Evolutionary conservation across 2,888 invertebrate species (phyloP), one percentile per base, ranked within the genome.

Genomic region (Drosophila borborema): DNA sequence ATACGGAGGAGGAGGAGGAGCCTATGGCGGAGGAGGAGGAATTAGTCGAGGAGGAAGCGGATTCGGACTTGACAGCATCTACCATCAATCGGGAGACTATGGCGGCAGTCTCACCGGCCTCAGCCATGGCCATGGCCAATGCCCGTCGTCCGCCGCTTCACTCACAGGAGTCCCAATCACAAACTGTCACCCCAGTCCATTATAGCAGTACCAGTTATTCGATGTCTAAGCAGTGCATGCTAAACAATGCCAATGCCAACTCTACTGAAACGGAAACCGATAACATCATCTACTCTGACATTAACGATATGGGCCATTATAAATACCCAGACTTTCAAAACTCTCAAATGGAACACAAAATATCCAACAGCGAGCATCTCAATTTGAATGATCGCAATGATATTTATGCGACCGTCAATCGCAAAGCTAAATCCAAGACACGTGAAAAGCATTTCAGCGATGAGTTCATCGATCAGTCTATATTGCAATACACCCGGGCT

Each of bases 31-130:
- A 91, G 90, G 92, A 90, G 86, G 90, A 88, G 91, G 92, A 91
- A 88, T 91, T 92, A 86, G 92, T 82, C 82, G 92, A 90, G 89
- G 92, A 91, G 91, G 92, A 91, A 92, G 92, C 82, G 93, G 92
- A 92, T 91, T 93, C 92, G 92, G 93, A 93, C 91, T 92, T 92
- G 92, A 93, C 92, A 91, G 93, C 93, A 92, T 94, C 94, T 90
- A 94, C 94, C 93, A 94, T 90, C 94, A 94, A 92, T 92, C 94
- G 93, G 93, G 94, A 91, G 93, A 93, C 83, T 93, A 92, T 91
- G 92, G 89, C 68, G 83, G 90, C 81, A 86, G 91, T 80, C 77
- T 87, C 84, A 77, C 77, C 86, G 84, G 88, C 81, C 81, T 82
- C 82, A 81, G 86, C 78, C 78, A 40, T 40, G 40, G 54, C 40